A percentile compares a stretch with the other conserved stretches of the same genome.
Conservation (phyloP, 2,888 invertebrate species). For the Metacarcinus magister region DNA sequence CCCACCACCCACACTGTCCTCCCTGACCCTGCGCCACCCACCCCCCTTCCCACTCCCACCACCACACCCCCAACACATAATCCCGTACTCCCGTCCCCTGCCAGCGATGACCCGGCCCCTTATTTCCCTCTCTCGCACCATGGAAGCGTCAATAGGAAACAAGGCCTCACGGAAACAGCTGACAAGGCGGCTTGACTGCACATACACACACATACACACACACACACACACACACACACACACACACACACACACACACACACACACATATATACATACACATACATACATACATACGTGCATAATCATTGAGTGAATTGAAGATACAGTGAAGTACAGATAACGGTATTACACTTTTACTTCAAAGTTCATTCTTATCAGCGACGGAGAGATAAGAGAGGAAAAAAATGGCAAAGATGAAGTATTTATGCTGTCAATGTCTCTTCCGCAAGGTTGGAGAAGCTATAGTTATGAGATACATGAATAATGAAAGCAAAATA, state of each 20-base stretch:
- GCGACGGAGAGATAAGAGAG: not conserved
- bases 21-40: not conserved
- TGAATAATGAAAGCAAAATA: no score
- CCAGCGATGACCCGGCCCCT: not conserved
- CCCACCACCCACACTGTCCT: no score
- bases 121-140: not conserved
- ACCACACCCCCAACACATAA: not conserved
- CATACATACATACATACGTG: not conserved
- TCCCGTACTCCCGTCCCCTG: not conserved
- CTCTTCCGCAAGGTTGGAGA: no score
- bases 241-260: slow-evolving; percentile 26
- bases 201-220: not conserved
- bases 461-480: no score
- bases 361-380: not conserved
- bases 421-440: no score
- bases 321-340: no score
- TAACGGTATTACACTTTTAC: no score
- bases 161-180: not conserved
- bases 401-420: not conserved
- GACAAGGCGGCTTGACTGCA: no score
- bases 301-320: no score
- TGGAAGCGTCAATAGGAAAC: not conserved
- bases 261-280: not conserved
- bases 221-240: not conserved
- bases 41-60: not conserved